Percentiles rank a stretch among this genome's conserved stretches.
Conservation (phyloP, 2,888 invertebrate species). For the Icerya purchasi region DNA sequence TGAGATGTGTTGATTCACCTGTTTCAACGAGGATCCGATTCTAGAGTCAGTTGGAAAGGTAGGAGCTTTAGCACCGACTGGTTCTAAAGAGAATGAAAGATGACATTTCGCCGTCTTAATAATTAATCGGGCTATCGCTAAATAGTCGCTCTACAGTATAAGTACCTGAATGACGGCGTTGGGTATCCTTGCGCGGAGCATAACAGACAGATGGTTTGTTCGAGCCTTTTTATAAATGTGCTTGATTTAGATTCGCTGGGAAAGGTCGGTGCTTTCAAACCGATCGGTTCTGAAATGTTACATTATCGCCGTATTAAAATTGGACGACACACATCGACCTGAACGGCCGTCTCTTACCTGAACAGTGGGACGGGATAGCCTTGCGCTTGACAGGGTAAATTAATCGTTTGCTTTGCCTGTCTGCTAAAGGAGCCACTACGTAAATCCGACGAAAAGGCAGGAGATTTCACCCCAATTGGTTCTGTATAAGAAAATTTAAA, state of each 20-base stretch:
- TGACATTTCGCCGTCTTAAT: not conserved
- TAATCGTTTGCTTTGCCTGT: constrained; percentile 17
- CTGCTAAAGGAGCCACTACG: constrained; percentile 13
- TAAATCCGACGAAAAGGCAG: constrained; percentile 25
- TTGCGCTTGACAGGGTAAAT: constrained; percentile 32
- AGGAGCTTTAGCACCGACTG: constrained; percentile 27
- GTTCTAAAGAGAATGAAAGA: constrained; percentile 23
- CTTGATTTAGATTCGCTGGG: constrained; percentile 31
- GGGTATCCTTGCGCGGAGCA: constrained; percentile 37
- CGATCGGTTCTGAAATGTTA: constrained; percentile 27
- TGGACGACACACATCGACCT: too few relatives aligned
- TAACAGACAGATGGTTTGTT: constrained; percentile 20
- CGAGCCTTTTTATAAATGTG: constrained; percentile 19
- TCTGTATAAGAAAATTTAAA: constrained; percentile 19
- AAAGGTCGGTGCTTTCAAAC: constrained; percentile 38
- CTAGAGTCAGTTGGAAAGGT: constrained; percentile 25
- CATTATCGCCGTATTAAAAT: too few relatives aligned
- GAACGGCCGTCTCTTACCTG: constrained; percentile 27
- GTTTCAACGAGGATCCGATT: constrained; percentile 12
- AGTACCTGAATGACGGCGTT: constrained; percentile 33
- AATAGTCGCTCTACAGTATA: constrained; percentile 3
- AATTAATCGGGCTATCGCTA: not conserved
- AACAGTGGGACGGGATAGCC: constrained; percentile 34
- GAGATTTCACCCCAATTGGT: constrained; percentile 27
- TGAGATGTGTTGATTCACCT: constrained; percentile 17